Base-by-base conservation (phyloP, 2,113 vertebrate genomes). In the Carollia perspicillata region DNA sequence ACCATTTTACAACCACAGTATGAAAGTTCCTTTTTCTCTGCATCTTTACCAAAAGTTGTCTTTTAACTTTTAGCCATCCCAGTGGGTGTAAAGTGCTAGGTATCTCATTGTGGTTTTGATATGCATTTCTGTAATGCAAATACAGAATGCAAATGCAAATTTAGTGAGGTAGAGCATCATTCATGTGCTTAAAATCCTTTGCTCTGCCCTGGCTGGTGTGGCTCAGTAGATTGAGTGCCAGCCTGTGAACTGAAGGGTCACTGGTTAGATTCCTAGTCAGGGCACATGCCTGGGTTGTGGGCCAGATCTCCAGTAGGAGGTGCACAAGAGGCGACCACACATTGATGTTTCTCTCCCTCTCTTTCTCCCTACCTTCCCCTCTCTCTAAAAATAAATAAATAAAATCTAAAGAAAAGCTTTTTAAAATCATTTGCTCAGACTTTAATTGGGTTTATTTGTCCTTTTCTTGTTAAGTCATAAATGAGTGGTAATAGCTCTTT, bases 381-480 rank as follows among this genome's bases (percentile, higher is more conserved):
- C 20, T 55, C 7, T 22, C 55, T 58, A 58, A 58, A 58, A 58
- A 58, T 58, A 58, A 23, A 58, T 58, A 58, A 51, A 51, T 17
- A 51, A 16, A 51, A 3, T 51, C 42, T 42, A 42, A 51, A 51
- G 17, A 51, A 51, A 16, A 51, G 0, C 20, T 58, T 58, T 23
- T 58, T 58, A 8, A 51, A 1, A 75, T 72, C 8, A 37, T 94
- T 88, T 84, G 55, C 75, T 84, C 33, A 72, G 33, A 72, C 91
- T 71, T 93, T 78, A 92, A 44, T 84, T 90, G 22, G 35, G 23
- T 37, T 37, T 84, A 44, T 88, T 93, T 95, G 37, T 37, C 26
- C 81, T 88, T 81, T 90, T 94, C 63, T 49, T 88, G 26, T 77
- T 93, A 35, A 96, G 1, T 95, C 84, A 6, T 69, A 93, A 92